Percentiles rank a stretch among this genome's conserved stretches.
Evolutionary conservation across 2,888 invertebrate genomes (phyloP).

Genomic region (Pegoplata infirma): DNA sequence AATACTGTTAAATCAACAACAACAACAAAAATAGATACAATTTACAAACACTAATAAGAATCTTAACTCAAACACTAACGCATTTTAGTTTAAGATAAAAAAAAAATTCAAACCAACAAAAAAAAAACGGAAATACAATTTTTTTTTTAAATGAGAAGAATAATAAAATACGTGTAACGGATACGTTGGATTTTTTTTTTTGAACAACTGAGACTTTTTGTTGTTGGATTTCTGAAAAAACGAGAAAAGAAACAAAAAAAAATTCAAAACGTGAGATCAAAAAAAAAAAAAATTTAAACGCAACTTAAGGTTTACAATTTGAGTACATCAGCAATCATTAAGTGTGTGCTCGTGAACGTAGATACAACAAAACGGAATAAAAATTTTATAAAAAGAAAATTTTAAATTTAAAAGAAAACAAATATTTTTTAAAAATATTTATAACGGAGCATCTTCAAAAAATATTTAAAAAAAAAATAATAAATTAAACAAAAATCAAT

Average conservation of each 20-base stretch:
- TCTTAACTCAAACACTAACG: conserved; percentile 4
- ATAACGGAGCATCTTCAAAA: conserved; percentile 46
- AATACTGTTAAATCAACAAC: conserved; percentile 11
- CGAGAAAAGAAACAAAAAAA: conserved; percentile 17
- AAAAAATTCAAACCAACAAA: conserved; percentile 33
- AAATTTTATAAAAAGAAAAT: conserved; percentile 26
- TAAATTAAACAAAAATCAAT: conserved; percentile 3
- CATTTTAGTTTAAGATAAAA: conserved; percentile 39
- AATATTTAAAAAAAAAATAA: neutral
- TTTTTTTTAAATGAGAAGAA: conserved; percentile 25
- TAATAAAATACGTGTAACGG: conserved; percentile 66
- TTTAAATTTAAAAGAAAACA: conserved; percentile 45
- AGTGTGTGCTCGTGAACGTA: conserved; percentile 73
- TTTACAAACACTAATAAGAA: conserved; percentile 6
- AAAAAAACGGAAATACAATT: conserved; percentile 52
- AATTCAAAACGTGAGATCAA: conserved; percentile 42
- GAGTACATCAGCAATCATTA: conserved; percentile 68
- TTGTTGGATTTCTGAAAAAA: no score
- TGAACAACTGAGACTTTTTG: conserved; percentile 21
- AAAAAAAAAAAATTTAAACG: no score
- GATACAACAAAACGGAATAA: conserved; percentile 68
- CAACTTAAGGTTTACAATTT: conserved; percentile 59
- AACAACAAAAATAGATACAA: conserved; percentile 17
- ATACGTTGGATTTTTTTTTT: conserved; percentile 62
- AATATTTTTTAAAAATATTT: conserved; percentile 44